Conservation (phyloP, 2,888 invertebrate genomes). For the Malthinus seriepunctatus region DNA sequence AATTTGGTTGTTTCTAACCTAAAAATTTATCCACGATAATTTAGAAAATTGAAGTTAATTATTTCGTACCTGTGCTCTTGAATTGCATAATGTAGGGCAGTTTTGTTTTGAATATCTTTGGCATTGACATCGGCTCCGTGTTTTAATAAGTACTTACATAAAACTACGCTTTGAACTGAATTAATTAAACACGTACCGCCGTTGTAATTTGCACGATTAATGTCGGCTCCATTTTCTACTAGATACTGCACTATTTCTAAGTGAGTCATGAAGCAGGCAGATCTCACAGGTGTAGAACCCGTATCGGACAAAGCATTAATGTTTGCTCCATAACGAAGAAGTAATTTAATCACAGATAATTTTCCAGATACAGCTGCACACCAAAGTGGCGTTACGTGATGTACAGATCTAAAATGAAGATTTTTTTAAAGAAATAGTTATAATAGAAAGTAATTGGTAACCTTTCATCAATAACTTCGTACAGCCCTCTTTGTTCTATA, state of each 20-base stretch:
- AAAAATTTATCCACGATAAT: constrained; percentile 23
- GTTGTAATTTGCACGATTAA: constrained; percentile 82
- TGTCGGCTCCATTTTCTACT: constrained; percentile 80
- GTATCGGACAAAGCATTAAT: constrained; percentile 88
- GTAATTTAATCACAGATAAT: constrained; percentile 73
- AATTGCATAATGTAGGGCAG: constrained; percentile 93
- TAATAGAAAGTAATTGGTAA: constrained; percentile 31
- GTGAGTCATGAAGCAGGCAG: constrained; percentile 92
- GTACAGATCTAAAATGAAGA: constrained; percentile 60
- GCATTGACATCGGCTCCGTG: constrained; percentile 86
- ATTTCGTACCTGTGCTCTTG: constrained; percentile 67
- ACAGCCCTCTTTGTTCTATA: constrained; percentile 83
- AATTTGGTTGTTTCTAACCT: constrained; percentile 82
- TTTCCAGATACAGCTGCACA: constrained; percentile 88
- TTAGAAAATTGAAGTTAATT: no score
- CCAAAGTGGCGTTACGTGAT: constrained; percentile 89
- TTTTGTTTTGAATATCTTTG: constrained; percentile 85
- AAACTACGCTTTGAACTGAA: constrained; percentile 82
- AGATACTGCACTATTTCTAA: constrained; percentile 77
- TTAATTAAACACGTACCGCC: constrained; percentile 94
- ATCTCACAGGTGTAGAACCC: constrained; percentile 87
- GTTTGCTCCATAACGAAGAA: constrained; percentile 79
- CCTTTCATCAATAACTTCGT: constrained; percentile 82
- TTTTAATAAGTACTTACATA: constrained; percentile 78
- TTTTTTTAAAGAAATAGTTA: neutral